phyloP scores from a whole-genome alignment of 2,113 vertebrate genomes.

The Sula dactylatra region DNA sequence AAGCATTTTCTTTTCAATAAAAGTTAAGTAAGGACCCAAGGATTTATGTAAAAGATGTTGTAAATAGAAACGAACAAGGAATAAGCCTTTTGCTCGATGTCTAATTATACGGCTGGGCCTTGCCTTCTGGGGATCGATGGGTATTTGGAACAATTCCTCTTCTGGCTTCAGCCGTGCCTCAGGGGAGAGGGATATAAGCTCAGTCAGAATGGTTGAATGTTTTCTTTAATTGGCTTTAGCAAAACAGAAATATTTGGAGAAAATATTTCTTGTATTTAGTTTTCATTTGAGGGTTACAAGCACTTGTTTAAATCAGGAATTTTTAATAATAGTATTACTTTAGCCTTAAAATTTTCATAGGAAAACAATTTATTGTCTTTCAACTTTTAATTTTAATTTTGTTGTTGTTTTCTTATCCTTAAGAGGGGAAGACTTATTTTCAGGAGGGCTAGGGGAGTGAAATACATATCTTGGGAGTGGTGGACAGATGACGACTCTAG shows the following conservation, averaged over 20 bases:
- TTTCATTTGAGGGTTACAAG: neutral
- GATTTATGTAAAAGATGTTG: conserved; percentile 6
- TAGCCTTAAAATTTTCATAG: neutral
- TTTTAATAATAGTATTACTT: neutral
- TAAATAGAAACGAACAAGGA: neutral
- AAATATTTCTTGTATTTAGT: neutral
- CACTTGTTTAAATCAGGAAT: neutral
- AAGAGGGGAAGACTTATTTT: neutral
- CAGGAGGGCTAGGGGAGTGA: neutral
- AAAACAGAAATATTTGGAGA: neutral
- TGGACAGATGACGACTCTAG: neutral
- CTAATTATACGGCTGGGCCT: conserved; percentile 12
- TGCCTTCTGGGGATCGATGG: neutral
- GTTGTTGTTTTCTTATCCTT: neutral
- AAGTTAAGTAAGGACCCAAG: neutral
- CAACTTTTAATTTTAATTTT: neutral
- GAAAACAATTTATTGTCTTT: neutral
- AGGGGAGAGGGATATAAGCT: neutral
- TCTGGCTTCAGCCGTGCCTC: neutral
- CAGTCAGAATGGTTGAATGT: neutral
- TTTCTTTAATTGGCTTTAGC: neutral
- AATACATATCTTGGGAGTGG: neutral
- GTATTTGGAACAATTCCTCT: conserved; percentile 24
- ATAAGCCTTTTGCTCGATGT: neutral
- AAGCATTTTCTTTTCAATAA: neutral